Evolutionary conservation across 2,113 vertebrate species (phyloP), one percentile per base, ranked within the genome.

Genomic region (Onychostoma macrolepis): DNA sequence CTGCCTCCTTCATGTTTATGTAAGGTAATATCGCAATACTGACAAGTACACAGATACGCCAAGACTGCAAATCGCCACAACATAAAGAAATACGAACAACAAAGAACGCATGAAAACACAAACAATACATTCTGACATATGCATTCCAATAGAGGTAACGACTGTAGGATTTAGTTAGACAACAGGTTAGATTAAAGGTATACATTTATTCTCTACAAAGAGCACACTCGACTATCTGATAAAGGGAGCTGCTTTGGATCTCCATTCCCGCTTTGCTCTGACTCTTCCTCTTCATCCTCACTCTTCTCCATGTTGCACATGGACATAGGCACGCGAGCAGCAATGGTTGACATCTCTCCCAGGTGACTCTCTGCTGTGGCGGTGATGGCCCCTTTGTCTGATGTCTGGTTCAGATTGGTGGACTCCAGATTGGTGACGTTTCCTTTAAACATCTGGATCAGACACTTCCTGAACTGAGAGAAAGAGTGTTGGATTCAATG

Each of bases 371-470:
- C 91, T 2, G 61, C 90, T 21, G 71, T 89, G 53, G 80, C 84
- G 21, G 77, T 88, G 50, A 86, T 63, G 7, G 74, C 41, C 38
- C 86, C 86, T 80, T 80, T 89, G 58, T 88, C 87, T 33, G 91
- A 90, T 38, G 87, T 88, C 58, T 82, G 90, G 74, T 90, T 90
- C 78, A 89, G 13, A 58, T 87, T 83, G 38, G 89, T 87, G 0
- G 84, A 86, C 41, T 90, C 85, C 30, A 89, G 72, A 61, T 4
- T 83, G 41, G 41, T 28, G 7, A 74, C 36, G n/a, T 80, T 89
- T 71, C 91, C 91, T 86, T 90, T 90, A 67, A 88, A 92, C 88
- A 90, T 88, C 82, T 92, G 91, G 43, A 91, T 89, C 86, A 91
- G 87, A 79, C 91, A 92, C 80, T 92, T 92, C 83, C 91, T 89